Evolutionary conservation across 2,797 vertebrate species (phyloP), one percentile per base, ranked within the genome.

Genomic region (Fundulus diaphanus): DNA sequence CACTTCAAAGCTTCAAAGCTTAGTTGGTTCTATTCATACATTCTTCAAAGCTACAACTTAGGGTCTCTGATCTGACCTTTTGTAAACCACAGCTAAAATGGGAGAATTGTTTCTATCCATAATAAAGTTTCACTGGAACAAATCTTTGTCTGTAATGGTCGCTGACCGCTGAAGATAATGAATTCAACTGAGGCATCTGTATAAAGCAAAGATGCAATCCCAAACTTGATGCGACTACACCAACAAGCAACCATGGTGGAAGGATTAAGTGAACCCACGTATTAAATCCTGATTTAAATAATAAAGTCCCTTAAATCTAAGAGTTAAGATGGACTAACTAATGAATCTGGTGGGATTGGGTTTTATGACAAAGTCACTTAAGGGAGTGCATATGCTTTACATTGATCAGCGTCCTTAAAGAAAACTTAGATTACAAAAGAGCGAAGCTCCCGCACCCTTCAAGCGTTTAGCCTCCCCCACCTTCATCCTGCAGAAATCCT

Each of bases 381-480:
- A 46, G 4, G 40, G 31, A 31, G 48, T 16, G 29, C 51, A 12
- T 51, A 49, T 63, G 68, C 51, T 68, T 20, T 49, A 0, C 5
- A 16, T 71, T 57, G 13, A 54, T 69, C 11, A 0, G 59, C 70
- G 77, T 56, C 29, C 48, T 79, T 37, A 37, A 71, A 54, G 77
- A 12, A 70, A 6, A 69, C 67, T 27, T 16, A 57, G 71, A 79
- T 81, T 18, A 61, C 37, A 69, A 56, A 35, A 51, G 48, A 33
- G 12, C 12, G 18, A 37, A 67, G 27, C 22, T 12, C 70, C 57
- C 44, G 22, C 80, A 66, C 49, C 80, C 70, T 61, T 49, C 51
- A 63, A 27, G 59, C 37, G 1, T 84, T 89, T 80, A 84, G 73
- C 88, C 70, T 75, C 42, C 61, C 52, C 82, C 85, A 82, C 84